Percentiles rank a stretch among this genome's conserved stretches.
phyloP scores from a whole-genome alignment of 2,797 vertebrate species.

The Sciaenops ocellatus region DNA sequence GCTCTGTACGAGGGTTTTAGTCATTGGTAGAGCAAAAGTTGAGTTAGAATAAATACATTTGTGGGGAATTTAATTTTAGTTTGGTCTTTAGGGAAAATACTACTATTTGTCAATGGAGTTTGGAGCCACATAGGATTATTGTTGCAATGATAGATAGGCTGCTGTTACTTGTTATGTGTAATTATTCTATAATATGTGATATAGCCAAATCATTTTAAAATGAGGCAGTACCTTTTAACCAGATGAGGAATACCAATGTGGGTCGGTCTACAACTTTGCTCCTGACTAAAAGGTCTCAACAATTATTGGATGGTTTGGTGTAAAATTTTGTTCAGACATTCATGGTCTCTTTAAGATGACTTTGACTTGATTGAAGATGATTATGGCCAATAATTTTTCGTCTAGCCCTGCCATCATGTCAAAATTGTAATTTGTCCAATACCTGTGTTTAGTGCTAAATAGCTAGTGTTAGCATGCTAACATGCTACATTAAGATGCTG shows the following conservation, averaged over 20 bases:
- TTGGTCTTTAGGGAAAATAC: constrained; percentile 43
- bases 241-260: background rate
- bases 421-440: too few relatives aligned
- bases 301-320: background rate
- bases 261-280: background rate
- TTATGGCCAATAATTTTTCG: background rate
- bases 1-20: constrained; percentile 27
- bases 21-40: constrained; percentile 37
- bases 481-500: background rate
- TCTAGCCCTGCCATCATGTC: background rate
- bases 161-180: background rate
- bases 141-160: constrained; percentile 8
- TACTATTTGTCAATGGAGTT: constrained; percentile 3
- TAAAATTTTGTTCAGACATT: background rate
- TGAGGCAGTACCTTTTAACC: background rate
- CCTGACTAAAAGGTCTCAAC: background rate
- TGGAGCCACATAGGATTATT: constrained; percentile 33
- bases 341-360: background rate
- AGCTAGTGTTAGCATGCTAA: background rate
- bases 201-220: background rate
- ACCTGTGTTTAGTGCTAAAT: background rate
- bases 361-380: background rate
- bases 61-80: constrained; percentile 24
- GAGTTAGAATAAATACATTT: constrained; percentile 64
- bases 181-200: background rate